These are phyloP conservation scores for Nettapus auritus DNA, from an alignment of 2,113 vertebrate species.

Conservation along the genomic window DNA sequence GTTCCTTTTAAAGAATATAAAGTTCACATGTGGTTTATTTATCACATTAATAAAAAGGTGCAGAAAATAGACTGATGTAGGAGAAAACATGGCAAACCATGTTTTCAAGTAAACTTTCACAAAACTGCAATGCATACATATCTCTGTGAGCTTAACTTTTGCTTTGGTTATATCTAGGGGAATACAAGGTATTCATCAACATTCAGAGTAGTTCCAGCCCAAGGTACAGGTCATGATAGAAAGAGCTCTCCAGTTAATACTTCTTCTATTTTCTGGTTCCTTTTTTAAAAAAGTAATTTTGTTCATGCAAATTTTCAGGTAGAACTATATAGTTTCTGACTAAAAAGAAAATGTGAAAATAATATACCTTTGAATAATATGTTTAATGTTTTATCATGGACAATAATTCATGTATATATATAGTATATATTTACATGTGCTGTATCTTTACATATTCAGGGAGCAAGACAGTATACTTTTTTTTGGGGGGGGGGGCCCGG, in stretches of 20 bases:
- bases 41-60: background rate
- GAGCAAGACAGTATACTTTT: background rate
- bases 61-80: background rate
- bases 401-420: background rate
- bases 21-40: background rate
- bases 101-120: background rate
- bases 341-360: background rate
- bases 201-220: background rate
- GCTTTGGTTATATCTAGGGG: background rate
- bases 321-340: background rate
- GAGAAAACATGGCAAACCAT: background rate
- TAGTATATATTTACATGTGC: background rate
- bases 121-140: background rate
- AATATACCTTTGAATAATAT: background rate
- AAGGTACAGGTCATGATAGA: background rate
- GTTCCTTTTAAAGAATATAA: background rate
- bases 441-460: background rate
- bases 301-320: background rate
- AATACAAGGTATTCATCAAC: background rate
- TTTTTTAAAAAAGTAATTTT: background rate
- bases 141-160: background rate
- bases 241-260: background rate
- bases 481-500: rapidly evolving
- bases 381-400: background rate
- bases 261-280: background rate